A percentile compares a stretch with the other conserved stretches of the same genome.
Evolutionary conservation across 2,888 invertebrate genomes (phyloP).

Genomic region (Xestia c-nigrum): DNA sequence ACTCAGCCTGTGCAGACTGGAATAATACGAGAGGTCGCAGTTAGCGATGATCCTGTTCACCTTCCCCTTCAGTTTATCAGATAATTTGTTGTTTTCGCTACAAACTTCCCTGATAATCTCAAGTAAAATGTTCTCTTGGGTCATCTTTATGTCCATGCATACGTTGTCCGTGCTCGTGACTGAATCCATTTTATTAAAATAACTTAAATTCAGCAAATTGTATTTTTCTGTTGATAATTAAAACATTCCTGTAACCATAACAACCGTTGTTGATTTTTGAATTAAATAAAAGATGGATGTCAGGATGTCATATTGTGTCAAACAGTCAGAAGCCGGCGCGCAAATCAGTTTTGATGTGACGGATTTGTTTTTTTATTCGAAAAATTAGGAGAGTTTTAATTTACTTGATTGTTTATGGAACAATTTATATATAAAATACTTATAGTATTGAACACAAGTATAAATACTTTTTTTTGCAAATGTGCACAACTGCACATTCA

Average conservation of each 20-base stretch:
- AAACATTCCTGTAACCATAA: slow-evolving; percentile 57
- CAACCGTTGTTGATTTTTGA: slow-evolving; percentile 56
- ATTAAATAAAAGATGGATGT: slow-evolving; percentile 4
- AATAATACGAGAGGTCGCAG: slow-evolving; percentile 82
- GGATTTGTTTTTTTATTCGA: not conserved
- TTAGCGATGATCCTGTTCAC: slow-evolving; percentile 84
- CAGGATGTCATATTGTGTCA: no score
- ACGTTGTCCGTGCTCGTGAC: slow-evolving; percentile 77
- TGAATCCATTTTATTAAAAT: slow-evolving; percentile 76
- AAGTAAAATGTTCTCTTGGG: slow-evolving; percentile 81
- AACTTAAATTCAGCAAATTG: not conserved
- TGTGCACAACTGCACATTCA: fast-evolving
- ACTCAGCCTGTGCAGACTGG: slow-evolving; percentile 84
- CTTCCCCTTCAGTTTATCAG: slow-evolving; percentile 80
- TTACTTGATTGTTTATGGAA: no score
- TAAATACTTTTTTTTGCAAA: not conserved
- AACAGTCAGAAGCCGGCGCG: no score
- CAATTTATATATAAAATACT: no score
- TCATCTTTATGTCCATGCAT: slow-evolving; percentile 71
- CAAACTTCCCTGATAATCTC: slow-evolving; percentile 84
- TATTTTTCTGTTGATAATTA: not conserved
- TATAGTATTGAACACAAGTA: not conserved
- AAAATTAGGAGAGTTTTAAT: not conserved
- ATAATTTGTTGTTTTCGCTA: slow-evolving; percentile 74
- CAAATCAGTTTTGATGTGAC: not conserved